Evolutionary conservation across 2,797 vertebrate genomes (phyloP).

Genomic region (Urocyon cinereoargenteus): DNA sequence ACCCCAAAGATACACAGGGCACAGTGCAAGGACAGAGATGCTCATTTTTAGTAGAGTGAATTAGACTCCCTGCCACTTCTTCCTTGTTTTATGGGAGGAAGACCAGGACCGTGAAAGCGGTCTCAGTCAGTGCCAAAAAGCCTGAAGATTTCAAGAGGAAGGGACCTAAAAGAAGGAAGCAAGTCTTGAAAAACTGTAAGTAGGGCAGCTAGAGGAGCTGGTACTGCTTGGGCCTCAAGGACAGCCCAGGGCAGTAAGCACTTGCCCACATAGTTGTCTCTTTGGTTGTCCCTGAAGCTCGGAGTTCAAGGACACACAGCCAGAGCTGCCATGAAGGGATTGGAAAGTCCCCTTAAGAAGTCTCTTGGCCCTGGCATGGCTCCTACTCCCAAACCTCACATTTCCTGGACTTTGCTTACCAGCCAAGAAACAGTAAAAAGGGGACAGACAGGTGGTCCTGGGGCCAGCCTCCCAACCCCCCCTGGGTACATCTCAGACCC

Average conservation of each 20-base stretch:
- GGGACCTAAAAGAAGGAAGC: not conserved
- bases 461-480: not conserved
- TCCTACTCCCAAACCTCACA: not conserved
- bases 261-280: not conserved
- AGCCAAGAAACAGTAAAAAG: not conserved
- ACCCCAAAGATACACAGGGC: not conserved
- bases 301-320: not conserved
- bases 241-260: not conserved
- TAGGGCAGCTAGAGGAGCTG: not conserved
- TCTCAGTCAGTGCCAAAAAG: not conserved
- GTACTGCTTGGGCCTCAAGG: not conserved
- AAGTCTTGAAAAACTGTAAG: not conserved
- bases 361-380: not conserved
- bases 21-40: not conserved
- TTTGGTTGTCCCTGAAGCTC: not conserved
- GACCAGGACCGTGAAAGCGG: not conserved
- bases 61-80: not conserved
- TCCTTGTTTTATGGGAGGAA: not conserved
- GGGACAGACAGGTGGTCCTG: not conserved
- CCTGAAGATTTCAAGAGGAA: not conserved
- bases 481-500: not conserved
- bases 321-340: not conserved
- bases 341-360: not conserved
- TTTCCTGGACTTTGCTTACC: not conserved
- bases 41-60: not conserved